A percentile compares a stretch with the other conserved stretches of the same genome.
phyloP scores from a whole-genome alignment of 2,797 vertebrate species.

The Chelon auratus region DNA sequence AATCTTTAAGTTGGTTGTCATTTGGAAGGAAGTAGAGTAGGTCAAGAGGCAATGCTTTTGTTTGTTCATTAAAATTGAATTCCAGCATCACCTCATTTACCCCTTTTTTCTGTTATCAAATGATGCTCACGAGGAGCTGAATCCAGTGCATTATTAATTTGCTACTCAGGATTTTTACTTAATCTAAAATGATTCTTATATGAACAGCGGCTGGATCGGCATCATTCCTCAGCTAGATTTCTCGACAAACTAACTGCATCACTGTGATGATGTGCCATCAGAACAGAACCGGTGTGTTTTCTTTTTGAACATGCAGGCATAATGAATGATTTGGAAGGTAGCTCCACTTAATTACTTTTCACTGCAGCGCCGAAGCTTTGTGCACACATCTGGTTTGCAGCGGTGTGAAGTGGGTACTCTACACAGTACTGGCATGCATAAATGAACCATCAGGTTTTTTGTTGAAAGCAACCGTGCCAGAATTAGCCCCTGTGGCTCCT shows the following conservation, averaged over 20 bases:
- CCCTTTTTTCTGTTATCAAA: constrained; percentile 33
- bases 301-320: constrained; percentile 8
- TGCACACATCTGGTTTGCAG: constrained; percentile 57
- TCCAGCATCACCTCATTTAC: constrained; percentile 62
- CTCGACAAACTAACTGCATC: constrained; percentile 22
- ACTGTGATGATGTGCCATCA: neutral
- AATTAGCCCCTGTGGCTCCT: constrained; percentile 77
- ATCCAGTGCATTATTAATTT: constrained; percentile 41
- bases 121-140: constrained; percentile 34
- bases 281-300: constrained; percentile 16
- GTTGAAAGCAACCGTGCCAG: constrained; percentile 69
- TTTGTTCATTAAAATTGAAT: constrained; percentile 80
- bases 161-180: constrained; percentile 16
- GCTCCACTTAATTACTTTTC: constrained; percentile 36
- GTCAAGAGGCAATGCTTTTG: constrained; percentile 77
- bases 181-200: constrained; percentile 36
- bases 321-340: constrained; percentile 14
- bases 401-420: constrained; percentile 49
- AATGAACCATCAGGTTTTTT: constrained; percentile 74
- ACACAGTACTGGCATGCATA: constrained; percentile 74
- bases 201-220: constrained; percentile 3
- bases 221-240: constrained; percentile 13
- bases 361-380: constrained; percentile 44
- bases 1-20: constrained; percentile 78
- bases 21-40: constrained; percentile 80